Evolutionary conservation across 2,888 invertebrate genomes (phyloP), one percentile per base, ranked within the genome.

Genomic region (Mythimna loreyi): DNA sequence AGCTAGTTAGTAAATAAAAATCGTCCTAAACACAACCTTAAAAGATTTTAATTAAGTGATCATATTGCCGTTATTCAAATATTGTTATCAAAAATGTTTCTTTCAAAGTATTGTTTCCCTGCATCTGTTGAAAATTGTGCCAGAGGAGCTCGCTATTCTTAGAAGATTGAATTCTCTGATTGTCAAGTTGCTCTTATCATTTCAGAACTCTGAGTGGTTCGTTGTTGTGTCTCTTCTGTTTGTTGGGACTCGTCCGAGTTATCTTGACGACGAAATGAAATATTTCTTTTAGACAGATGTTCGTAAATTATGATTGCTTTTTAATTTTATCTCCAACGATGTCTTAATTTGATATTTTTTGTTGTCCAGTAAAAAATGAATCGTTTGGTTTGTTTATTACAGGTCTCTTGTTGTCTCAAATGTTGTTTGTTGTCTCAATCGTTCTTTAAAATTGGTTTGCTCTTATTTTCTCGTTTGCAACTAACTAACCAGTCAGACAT

Each of bases 141-240:
- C 59, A 50, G 40, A 13, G 21, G n/a, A 56, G 59, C 58, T 40
- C 52, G 59, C 68, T 63, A 52, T 68, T 67, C 72, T 67, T 62
- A 58, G 50, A 64, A 83, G 75, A 81, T 75, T 75, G 66, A 72
- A 61, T 80, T 79, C 72, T 64, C 55, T 36, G 76, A 80, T 83
- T 83, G 77, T 83, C 78, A 75, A 76, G 82, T 70, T 67, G 62
- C 62, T 74, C 69, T 83, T 83, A 83, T 83, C 82, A 72, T 67
- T 72, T 71, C 77, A 71, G 62, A 80, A 80, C 81, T 78, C 72
- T 72, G 66, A 75, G 73, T 57, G 66, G 67, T 81, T 81, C 61
- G 75, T 53, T 73, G 73, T 74, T 73, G 62, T 53, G 55, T 67
- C 63, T 64, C 50, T 56, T 56, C 60, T 75, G 75, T 72, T 82